These are phyloP conservation scores for Pseudomyrmex gracilis DNA, from an alignment of 1,140 invertebrate species.

Conservation along the genomic window DNA sequence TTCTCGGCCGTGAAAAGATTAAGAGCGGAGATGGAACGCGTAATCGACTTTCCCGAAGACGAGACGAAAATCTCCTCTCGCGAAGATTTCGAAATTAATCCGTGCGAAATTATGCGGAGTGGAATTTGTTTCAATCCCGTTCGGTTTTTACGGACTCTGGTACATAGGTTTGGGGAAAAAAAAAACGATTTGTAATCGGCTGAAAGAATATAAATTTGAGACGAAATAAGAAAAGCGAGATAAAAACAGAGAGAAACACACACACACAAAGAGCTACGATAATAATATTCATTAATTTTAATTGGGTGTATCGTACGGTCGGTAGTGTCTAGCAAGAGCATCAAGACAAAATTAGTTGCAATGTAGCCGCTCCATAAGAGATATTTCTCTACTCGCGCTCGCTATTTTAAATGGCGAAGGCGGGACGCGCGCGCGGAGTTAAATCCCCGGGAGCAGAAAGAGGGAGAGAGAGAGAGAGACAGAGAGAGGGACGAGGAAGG, in stretches of 20 bases:
- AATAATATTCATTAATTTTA: conserved; percentile 31
- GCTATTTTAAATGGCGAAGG: conserved; percentile 42
- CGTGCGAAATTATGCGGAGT: no score
- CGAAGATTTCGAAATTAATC: no score
- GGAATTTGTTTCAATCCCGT: neutral
- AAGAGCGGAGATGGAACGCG: no score
- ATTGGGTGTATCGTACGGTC: neutral
- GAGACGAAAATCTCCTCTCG: no score
- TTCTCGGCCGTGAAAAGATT: no score
- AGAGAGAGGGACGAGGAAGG: no score
- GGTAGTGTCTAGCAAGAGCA: conserved; percentile 7
- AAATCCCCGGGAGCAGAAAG: conserved; percentile 10
- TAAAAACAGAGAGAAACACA: neutral
- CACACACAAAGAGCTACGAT: neutral
- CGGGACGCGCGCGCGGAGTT: neutral
- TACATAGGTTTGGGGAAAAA: neutral
- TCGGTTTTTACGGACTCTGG: neutral
- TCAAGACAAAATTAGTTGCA: conserved; percentile 33
- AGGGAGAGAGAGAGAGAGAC: no score
- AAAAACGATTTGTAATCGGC: neutral
- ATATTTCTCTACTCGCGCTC: conserved; percentile 14
- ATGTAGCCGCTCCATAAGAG: neutral
- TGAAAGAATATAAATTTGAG: neutral
- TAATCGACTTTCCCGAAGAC: no score
- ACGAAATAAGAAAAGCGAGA: neutral